These are phyloP conservation scores for Phymastichus coffea DNA, from an alignment of 1,140 invertebrate species.

Conservation along the genomic window DNA sequence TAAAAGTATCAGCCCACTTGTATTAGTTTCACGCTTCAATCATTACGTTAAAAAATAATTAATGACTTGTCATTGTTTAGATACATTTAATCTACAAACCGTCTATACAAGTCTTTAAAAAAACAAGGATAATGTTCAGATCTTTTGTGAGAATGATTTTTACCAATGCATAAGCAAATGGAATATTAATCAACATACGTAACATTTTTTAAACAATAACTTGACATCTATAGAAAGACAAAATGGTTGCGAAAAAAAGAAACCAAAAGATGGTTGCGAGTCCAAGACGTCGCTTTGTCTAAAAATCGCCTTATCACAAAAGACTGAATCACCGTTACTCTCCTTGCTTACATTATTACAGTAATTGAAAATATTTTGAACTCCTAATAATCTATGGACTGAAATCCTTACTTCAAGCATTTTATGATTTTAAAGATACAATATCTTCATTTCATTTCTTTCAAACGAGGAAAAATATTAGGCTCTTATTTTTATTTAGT, in stretches of 20 bases:
- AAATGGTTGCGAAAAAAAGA: no score
- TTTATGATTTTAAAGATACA: no score
- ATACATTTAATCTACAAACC: no score
- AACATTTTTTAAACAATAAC: constrained; percentile 27
- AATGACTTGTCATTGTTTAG: no score
- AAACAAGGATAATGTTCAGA: constrained; percentile 10
- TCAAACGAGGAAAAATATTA: not conserved
- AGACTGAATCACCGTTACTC: constrained; percentile 46
- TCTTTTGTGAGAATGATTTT: constrained; percentile 29
- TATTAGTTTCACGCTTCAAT: constrained; percentile 19
- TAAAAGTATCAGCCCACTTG: constrained; percentile 22
- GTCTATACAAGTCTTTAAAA: not conserved
- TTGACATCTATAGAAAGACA: not conserved
- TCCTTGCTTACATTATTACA: constrained; percentile 29
- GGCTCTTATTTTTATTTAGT: not conserved
- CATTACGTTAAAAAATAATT: constrained; percentile 3
- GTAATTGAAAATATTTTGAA: constrained; percentile 12
- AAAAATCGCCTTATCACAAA: constrained; percentile 47
- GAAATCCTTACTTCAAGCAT: no score
- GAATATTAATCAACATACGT: constrained; percentile 11
- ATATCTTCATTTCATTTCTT: not conserved
- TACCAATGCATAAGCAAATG: not conserved
- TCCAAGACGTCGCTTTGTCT: constrained; percentile 29
- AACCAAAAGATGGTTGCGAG: constrained; percentile 17
- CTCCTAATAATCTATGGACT: no score